A percentile compares a stretch with the other conserved stretches of the same genome.
These are phyloP conservation scores for Escarpia spicata DNA, from an alignment of 2,888 invertebrate genomes.

Conservation along the genomic window DNA sequence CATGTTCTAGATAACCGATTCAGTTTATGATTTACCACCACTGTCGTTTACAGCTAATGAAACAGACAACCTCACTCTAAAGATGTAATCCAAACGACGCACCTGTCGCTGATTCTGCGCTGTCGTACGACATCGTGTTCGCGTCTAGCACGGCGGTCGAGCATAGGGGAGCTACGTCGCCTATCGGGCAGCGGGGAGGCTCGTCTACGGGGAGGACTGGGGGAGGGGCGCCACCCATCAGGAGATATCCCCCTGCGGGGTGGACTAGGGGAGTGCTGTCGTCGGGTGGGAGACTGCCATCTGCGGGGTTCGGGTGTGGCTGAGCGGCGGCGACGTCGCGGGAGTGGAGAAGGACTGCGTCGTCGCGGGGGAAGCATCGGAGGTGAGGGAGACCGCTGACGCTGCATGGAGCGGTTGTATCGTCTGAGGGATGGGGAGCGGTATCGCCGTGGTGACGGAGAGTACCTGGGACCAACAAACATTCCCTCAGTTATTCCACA, in stretches of 20 bases:
- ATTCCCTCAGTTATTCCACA: background rate
- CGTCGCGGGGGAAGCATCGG: background rate
- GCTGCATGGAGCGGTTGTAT: background rate
- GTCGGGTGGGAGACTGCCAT: slow-evolving; percentile 21
- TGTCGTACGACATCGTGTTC: background rate
- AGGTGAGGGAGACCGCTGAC: background rate
- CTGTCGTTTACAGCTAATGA: no score
- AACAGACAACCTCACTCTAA: no score
- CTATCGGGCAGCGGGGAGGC: background rate
- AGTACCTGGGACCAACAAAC: background rate
- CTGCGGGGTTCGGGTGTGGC: background rate
- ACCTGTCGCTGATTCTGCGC: background rate
- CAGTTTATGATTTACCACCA: no score
- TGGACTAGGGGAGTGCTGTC: background rate
- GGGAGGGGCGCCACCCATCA: background rate
- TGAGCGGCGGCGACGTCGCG: background rate
- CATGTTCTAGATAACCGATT: no score
- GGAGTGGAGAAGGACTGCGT: background rate
- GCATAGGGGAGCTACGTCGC: background rate
- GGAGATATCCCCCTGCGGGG: slow-evolving; percentile 14
- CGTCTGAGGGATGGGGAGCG: background rate
- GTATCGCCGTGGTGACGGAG: background rate
- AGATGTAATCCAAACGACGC: background rate
- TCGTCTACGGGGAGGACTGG: background rate
- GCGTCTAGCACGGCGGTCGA: background rate